phyloP scores from a whole-genome alignment of 2,888 invertebrate species.

The Tineola bisselliella region DNA sequence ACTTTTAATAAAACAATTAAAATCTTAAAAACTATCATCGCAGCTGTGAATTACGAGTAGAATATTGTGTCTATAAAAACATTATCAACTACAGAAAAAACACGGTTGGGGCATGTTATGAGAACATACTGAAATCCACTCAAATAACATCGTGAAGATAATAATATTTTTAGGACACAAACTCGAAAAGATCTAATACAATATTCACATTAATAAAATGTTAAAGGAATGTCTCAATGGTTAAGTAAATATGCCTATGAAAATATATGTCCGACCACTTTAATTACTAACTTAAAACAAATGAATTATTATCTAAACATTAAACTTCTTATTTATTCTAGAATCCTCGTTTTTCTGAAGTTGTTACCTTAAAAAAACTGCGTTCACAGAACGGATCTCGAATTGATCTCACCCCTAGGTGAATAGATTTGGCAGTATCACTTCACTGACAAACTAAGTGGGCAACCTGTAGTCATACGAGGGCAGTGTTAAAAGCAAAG shows the following conservation, averaged over 20 bases:
- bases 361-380: slow-evolving; percentile 51
- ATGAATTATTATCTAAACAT: slow-evolving; percentile 61
- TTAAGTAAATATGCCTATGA: slow-evolving; percentile 68
- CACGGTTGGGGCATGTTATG: not conserved
- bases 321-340: slow-evolving; percentile 51
- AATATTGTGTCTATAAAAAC: not conserved
- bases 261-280: slow-evolving; percentile 57
- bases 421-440: slow-evolving; percentile 64
- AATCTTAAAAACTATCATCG: slow-evolving; percentile 22
- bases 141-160: not conserved
- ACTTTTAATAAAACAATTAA: slow-evolving; percentile 60
- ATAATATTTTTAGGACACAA: slow-evolving; percentile 1
- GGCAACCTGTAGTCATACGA: not conserved
- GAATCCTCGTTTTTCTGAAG: slow-evolving; percentile 58
- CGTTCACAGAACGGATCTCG: slow-evolving; percentile 66
- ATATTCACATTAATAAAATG: not conserved
- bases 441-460: slow-evolving; percentile 41
- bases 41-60: not conserved
- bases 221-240: slow-evolving; percentile 62
- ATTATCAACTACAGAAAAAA: not conserved
- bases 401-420: slow-evolving; percentile 54
- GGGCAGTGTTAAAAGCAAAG: not conserved
- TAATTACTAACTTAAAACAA: slow-evolving; percentile 66
- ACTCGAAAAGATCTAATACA: not conserved
- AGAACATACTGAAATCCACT: not conserved